These are phyloP conservation scores for Balearica regulorum DNA, from an alignment of 2,797 vertebrate genomes.

Conservation along the genomic window DNA sequence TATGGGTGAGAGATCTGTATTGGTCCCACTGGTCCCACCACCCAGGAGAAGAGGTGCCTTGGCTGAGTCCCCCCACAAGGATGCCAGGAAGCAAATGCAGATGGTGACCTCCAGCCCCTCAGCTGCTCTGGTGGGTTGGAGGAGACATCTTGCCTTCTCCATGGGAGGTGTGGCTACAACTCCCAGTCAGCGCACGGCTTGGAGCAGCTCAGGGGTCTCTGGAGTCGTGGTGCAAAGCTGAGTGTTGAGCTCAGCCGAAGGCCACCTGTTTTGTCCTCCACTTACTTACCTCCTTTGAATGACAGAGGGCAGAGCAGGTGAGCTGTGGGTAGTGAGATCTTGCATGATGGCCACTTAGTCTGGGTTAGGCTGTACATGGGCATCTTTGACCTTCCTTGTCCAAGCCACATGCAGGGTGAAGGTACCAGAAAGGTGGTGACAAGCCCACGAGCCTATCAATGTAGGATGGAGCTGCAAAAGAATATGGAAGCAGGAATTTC, in stretches of 20 bases:
- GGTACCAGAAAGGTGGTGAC: background rate
- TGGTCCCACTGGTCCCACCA: background rate
- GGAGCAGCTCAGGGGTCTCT: background rate
- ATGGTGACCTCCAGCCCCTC: background rate
- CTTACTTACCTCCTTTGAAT: background rate
- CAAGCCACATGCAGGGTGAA: background rate
- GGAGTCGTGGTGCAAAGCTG: background rate
- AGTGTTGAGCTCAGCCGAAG: background rate
- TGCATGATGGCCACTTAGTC: background rate
- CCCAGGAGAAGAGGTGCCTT: background rate
- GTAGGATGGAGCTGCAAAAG: background rate
- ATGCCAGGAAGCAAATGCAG: background rate
- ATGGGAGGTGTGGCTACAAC: background rate
- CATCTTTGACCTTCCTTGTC: background rate
- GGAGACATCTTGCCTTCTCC: background rate
- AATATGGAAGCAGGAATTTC: fast-evolving
- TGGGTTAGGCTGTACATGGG: background rate
- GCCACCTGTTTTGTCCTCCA: background rate
- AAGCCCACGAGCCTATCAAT: fast-evolving
- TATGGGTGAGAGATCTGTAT: background rate
- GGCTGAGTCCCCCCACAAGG: no score
- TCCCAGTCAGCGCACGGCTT: background rate
- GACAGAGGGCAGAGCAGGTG: background rate
- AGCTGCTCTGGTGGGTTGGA: background rate
- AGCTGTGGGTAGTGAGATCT: background rate